phyloP scores from a whole-genome alignment of 1,140 invertebrate genomes.

The Chrysomallon squamiferum region DNA sequence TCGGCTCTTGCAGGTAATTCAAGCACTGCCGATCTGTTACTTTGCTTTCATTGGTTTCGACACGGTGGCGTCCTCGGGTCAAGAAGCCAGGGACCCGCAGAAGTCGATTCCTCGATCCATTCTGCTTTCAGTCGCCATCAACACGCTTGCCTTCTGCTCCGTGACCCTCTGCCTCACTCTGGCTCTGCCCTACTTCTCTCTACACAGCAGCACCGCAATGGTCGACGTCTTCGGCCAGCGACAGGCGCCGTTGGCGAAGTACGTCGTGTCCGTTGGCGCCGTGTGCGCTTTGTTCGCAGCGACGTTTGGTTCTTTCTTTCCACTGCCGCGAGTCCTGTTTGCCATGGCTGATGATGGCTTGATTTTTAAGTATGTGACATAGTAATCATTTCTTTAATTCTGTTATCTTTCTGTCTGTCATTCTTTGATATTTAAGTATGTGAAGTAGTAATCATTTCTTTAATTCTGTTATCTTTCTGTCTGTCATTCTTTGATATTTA shows the following conservation, averaged over 20 bases:
- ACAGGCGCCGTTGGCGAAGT: constrained; percentile 74
- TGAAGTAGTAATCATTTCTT: not conserved
- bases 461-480: not conserved
- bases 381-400: not conserved
- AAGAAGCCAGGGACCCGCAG: constrained; percentile 90
- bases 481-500: too few species aligned
- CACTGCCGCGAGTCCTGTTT: constrained; percentile 84
- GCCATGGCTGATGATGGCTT: constrained; percentile 90
- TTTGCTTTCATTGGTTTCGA: constrained; percentile 64
- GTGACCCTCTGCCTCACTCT: constrained; percentile 85
- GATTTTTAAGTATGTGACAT: constrained; percentile 76
- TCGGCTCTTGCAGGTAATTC: constrained; percentile 37
- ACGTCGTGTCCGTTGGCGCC: constrained; percentile 80
- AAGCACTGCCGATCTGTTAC: constrained; percentile 59
- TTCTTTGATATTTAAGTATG: not conserved
- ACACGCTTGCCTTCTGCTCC: constrained; percentile 83
- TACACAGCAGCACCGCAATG: constrained; percentile 81
- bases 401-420: not conserved
- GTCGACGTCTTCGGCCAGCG: constrained; percentile 73
- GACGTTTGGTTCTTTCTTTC: constrained; percentile 88
- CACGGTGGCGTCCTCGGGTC: constrained; percentile 63
- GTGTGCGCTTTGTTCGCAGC: constrained; percentile 69
- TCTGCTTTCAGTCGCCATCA: constrained; percentile 78
- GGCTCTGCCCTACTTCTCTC: constrained; percentile 90
- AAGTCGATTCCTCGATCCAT: constrained; percentile 87